Base-by-base conservation (phyloP, 2,888 invertebrate species). In the Falcaria lacertinaria region DNA sequence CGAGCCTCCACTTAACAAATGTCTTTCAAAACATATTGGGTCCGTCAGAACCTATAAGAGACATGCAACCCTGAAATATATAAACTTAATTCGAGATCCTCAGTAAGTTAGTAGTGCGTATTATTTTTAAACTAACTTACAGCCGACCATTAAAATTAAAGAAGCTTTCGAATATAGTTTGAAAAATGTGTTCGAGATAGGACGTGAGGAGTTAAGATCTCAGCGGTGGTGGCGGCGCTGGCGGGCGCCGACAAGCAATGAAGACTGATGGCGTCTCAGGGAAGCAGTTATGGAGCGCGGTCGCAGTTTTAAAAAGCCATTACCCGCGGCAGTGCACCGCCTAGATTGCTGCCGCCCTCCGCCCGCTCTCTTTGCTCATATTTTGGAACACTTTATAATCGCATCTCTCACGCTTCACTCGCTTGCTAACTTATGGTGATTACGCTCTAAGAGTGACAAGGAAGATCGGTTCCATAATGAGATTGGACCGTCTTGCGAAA, bases 231-330 rank as follows among this genome's bases (percentile, higher is more conserved):
- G 52, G 60, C 60, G 72, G 78, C 78, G 78, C 57, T 69, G 71
- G 75, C 76, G 76, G 77, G 84, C 78, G 89, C 76, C 85, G 89
- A 90, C 89, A 90, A 86, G 85, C 90, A 90, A 90, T 89, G 89
- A 86, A 87, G 88, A 88, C 81, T 87, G 87, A 89, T 87, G 86
- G 84, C 86, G 81, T 86, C 83, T 84, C 82, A 80, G 79, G 73
- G 73, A 84, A 88, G 86, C 83, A 80, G 85, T 84, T 85, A 86
- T 82, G 87, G 89, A 89, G 86, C 90, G 83, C 83, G 86, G 87
- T 89, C 89, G 90, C 83, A 88, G 87, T 86, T 88, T 89, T 87
- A 89, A 89, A 89, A 89, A 86, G 85, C 88, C 85, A 88, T 89
- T 89, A 89, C 84, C 76, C 77, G 80, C 71, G 76, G 84, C 83